Evolutionary conservation across 2,113 vertebrate species (phyloP).

Genomic region (Cinclus cinclus): DNA sequence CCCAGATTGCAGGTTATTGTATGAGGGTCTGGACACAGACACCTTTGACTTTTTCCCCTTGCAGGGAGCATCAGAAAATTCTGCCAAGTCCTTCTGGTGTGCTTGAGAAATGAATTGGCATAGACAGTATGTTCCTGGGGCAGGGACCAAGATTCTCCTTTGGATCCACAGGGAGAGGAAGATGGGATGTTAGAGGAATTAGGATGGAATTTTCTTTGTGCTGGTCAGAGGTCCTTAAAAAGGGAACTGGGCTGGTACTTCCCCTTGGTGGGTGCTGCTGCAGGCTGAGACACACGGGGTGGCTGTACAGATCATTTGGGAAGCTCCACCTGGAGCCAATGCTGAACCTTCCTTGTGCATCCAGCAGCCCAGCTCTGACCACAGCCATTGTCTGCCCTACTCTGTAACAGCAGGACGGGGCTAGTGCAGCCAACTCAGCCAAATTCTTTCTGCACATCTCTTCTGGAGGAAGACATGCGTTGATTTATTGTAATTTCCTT

Average conservation of each 20-base stretch:
- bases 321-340: accelerated
- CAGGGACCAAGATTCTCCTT: neutral
- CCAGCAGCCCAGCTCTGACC: neutral
- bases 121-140: neutral
- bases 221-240: neutral
- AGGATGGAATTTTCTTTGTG: neutral
- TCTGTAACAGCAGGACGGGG: neutral
- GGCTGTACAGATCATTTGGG: neutral
- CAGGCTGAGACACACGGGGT: neutral
- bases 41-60: neutral
- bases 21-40: neutral
- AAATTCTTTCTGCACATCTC: neutral
- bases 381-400: neutral
- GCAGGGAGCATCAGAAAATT: neutral
- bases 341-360: neutral
- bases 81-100: neutral
- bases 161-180: neutral
- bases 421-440: neutral
- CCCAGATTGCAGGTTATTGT: neutral
- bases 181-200: neutral
- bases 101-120: neutral
- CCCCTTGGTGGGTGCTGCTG: neutral
- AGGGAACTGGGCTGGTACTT: neutral
- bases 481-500: neutral
- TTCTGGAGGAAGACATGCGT: neutral